Conservation (phyloP, 2,797 vertebrate genomes). For the Sciurus carolinensis region DNA sequence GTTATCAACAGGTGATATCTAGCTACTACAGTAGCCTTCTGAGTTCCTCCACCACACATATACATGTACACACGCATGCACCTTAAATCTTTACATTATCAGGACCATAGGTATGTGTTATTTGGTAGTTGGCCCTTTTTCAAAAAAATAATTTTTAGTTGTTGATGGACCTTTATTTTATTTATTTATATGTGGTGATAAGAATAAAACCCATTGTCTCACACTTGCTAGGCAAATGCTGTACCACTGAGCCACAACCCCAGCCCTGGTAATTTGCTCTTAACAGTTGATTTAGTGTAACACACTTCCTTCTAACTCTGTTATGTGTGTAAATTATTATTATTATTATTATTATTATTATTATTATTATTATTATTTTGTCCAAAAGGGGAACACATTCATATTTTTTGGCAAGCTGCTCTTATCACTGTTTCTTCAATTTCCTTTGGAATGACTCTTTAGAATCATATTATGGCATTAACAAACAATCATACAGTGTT, state of each 20-base stretch:
- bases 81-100: background rate
- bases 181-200: no score
- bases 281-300: conserved; percentile 12
- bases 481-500: background rate
- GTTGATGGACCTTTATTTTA: no score
- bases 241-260: no score
- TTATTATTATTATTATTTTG: background rate
- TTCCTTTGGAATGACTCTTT: background rate
- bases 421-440: background rate
- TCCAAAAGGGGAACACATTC: background rate
- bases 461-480: background rate
- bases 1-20: background rate
- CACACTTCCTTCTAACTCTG: background rate
- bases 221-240: no score
- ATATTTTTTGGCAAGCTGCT: background rate
- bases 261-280: background rate
- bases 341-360: background rate
- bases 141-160: no score
- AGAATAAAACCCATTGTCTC: no score
- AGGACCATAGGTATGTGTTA: background rate
- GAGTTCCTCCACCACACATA: background rate
- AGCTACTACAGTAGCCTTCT: background rate
- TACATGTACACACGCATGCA: background rate
- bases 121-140: background rate
- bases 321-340: background rate